Conservation (phyloP, 2,888 invertebrate species). For the Cosmia trapezina region DNA sequence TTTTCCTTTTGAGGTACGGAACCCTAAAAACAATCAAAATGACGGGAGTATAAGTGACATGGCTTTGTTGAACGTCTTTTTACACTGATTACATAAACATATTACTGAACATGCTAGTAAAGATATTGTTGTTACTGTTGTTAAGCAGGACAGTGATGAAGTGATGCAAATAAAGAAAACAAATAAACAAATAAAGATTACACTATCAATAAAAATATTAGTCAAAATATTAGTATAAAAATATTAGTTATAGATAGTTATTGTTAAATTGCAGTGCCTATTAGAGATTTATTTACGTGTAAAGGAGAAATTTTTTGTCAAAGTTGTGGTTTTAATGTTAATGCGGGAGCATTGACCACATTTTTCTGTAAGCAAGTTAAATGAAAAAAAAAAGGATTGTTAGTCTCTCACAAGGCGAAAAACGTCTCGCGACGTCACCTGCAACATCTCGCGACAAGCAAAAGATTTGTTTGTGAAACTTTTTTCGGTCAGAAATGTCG, state of each 20-base stretch:
- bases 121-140: background rate
- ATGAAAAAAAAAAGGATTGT: no score
- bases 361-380: no score
- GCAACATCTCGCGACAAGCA: background rate
- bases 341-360: background rate
- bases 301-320: background rate
- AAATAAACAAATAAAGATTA: constrained; percentile 29
- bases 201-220: constrained; percentile 27
- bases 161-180: constrained; percentile 23
- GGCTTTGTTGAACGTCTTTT: background rate
- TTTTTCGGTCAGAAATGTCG: background rate
- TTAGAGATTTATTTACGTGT: background rate
- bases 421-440: background rate
- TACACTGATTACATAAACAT: background rate
- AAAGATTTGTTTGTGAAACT: no score
- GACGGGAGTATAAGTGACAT: no score
- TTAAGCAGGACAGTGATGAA: constrained; percentile 12
- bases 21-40: background rate
- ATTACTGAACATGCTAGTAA: background rate
- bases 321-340: background rate
- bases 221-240: constrained; percentile 15
- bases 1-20: no score
- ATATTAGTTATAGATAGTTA: no score
- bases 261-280: constrained; percentile 1
- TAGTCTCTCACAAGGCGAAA: no score